Evolutionary conservation across 2,113 vertebrate species (phyloP).

Genomic region (Amphiprion percula): DNA sequence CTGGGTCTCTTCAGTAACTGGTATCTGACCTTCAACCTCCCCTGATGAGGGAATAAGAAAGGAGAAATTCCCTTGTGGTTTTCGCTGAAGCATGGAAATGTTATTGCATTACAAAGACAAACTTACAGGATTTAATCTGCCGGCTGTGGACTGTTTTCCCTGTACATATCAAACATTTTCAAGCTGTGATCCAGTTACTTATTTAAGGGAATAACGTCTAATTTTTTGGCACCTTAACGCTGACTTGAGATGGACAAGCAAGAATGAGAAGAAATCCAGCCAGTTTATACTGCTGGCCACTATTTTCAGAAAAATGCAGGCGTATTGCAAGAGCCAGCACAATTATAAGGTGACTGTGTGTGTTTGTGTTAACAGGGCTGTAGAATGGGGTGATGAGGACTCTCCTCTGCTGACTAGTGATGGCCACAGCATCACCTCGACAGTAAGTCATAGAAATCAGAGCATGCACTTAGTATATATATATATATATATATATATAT

Average conservation of each 20-base stretch:
- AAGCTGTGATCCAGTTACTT: conserved; percentile 51
- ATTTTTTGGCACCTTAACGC: conserved; percentile 41
- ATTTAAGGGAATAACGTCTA: conserved; percentile 38
- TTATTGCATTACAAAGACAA: conserved; percentile 60
- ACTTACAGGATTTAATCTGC: conserved; percentile 58
- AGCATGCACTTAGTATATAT: too few species aligned
- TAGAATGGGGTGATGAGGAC: conserved; percentile 80
- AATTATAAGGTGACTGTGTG: conserved; percentile 12
- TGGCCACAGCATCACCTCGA: conserved; percentile 83
- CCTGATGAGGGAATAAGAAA: conserved; percentile 17
- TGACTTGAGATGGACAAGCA: conserved; percentile 36
- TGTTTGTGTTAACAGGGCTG: conserved; percentile 65
- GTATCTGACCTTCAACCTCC: conserved; percentile 39
- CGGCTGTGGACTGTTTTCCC: conserved; percentile 42
- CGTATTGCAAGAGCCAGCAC: not conserved
- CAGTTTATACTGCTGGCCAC: conserved; percentile 23
- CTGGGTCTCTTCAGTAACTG: not conserved
- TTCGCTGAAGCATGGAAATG: conserved; percentile 24
- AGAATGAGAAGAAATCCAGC: conserved; percentile 16
- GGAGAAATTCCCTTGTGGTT: conserved; percentile 37
- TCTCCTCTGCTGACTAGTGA: conserved; percentile 82
- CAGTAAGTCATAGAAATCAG: conserved; percentile 60
- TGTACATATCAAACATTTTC: conserved; percentile 53
- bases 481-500: too few species aligned
- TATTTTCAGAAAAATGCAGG: conserved; percentile 50